A percentile compares a stretch with the other conserved stretches of the same genome.
Conservation (phyloP, 2,888 invertebrate genomes). For the Dryobota labecula region DNA sequence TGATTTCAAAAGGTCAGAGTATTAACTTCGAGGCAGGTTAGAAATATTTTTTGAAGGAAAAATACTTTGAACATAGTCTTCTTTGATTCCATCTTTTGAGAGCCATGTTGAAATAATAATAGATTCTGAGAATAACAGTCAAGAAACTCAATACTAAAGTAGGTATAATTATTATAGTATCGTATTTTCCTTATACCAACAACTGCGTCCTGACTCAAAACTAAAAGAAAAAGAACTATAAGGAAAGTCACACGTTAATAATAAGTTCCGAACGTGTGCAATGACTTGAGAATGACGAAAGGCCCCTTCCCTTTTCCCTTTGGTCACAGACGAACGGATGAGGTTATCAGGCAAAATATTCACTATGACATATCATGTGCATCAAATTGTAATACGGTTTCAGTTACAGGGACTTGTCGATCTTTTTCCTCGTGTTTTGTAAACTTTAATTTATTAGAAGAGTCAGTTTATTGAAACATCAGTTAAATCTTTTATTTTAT, state of each 20-base stretch:
- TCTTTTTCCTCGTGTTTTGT: not conserved
- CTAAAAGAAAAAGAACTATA: constrained; percentile 22
- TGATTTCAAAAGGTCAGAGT: not conserved
- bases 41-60: constrained; percentile 7
- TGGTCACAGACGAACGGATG: constrained; percentile 20
- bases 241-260: constrained; percentile 45
- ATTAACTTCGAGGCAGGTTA: constrained; percentile 1
- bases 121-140: constrained; percentile 3
- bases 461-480: not conserved
- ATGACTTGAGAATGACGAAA: constrained; percentile 36
- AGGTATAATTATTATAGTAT: not conserved
- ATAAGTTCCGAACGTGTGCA: constrained; percentile 39
- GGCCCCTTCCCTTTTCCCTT: constrained; percentile 3
- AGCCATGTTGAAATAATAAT: constrained; percentile 2
- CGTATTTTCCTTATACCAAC: constrained; percentile 14
- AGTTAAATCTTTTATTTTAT: too few relatives aligned
- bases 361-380: constrained; percentile 11
- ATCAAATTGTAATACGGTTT: not conserved
- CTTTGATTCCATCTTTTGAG: not conserved
- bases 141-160: not conserved
- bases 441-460: not conserved
- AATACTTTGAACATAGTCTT: not conserved
- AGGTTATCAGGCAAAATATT: constrained; percentile 21
- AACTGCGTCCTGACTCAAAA: constrained; percentile 10
- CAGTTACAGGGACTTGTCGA: not conserved